phyloP scores from a whole-genome alignment of 2,113 vertebrate species.

The Microtus richardsoni region DNA sequence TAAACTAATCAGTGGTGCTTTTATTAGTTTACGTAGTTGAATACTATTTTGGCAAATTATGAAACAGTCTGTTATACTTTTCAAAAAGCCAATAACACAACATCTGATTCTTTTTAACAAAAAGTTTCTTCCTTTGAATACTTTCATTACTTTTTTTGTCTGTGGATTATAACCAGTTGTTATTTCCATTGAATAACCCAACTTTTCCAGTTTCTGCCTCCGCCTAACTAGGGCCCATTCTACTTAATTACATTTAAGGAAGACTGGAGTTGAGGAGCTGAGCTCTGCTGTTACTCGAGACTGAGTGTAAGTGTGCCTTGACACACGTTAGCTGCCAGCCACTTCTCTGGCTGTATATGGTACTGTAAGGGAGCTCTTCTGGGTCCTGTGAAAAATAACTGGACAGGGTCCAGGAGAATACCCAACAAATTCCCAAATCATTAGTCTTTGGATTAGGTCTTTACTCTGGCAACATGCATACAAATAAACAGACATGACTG shows the following conservation, averaged over 20 bases:
- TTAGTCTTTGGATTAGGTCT: conserved; percentile 72
- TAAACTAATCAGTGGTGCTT: conserved; percentile 78
- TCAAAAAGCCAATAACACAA: conserved; percentile 78
- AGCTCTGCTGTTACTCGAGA: conserved; percentile 29
- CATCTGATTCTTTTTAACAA: conserved; percentile 81
- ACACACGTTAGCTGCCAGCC: conserved; percentile 14
- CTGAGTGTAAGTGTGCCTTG: background rate
- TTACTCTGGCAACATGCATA: conserved; percentile 80
- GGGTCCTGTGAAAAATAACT: conserved; percentile 54
- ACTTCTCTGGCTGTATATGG: background rate
- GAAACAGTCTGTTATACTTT: conserved; percentile 81
- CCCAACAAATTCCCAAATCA: conserved; percentile 65
- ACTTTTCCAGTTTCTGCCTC: conserved; percentile 41
- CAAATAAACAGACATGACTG: conserved; percentile 83
- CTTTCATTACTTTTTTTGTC: conserved; percentile 79
- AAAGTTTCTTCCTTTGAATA: conserved; percentile 81
- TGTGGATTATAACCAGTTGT: conserved; percentile 78
- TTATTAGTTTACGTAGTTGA: conserved; percentile 84
- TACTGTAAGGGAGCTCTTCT: conserved; percentile 14
- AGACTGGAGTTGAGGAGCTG: conserved; percentile 50
- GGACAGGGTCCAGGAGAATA: conserved; percentile 60
- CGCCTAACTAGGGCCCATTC: background rate
- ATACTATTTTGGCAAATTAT: conserved; percentile 83
- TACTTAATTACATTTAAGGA: conserved; percentile 67
- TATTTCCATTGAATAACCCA: conserved; percentile 77